Base-by-base conservation (phyloP, 2,797 vertebrate species). In the Siniperca scherzeri region DNA sequence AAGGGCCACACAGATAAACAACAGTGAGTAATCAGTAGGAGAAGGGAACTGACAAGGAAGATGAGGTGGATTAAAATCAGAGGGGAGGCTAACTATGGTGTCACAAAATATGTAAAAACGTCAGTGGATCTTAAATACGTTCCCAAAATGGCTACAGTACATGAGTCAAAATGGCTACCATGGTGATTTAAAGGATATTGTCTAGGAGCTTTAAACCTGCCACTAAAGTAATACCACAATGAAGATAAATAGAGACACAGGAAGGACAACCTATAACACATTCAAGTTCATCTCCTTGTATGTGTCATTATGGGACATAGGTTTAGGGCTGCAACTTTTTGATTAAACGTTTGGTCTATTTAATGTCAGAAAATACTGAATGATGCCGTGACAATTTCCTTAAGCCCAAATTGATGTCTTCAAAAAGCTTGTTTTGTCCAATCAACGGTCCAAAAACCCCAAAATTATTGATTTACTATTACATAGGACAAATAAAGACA, bases 1-100 rank as follows among this genome's bases (percentile, higher is more conserved):
- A 74, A 70, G 38, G 14, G 44, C 36, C 17, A 69, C 27, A 17
- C 40, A 74, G 66, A 66, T 78, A 85, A 80, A 74, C 33, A 42
- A 52, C 67, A 40, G n/a, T 76, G 77, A 80, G 5, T 81, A 14
- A 16, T 19, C 38, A 69, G 11, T 25, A 21, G 53, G 57, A 77
- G 46, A 25, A 67, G n/a, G 62, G 68, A 78, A 44, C 1, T 38
- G 22, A 38, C 7, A 10, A 53, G 8, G 60, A 72, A 9, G 1
- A 17, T 36, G 68, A 60, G 13, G 60, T 38, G 55, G 62, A 73
- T 52, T 71, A 6, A 55, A 22, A 16, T 36, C 40, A 3, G 48
- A n/a, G n/a, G 14, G 14, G 40, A 70, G 10, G 52, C 19, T 7
- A 50, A 46, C 55, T 7, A n/a, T 19, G 11, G 25, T 36, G 53